Conservation (phyloP, 2,797 vertebrate genomes). For the Ptychadena robeensis region DNA sequence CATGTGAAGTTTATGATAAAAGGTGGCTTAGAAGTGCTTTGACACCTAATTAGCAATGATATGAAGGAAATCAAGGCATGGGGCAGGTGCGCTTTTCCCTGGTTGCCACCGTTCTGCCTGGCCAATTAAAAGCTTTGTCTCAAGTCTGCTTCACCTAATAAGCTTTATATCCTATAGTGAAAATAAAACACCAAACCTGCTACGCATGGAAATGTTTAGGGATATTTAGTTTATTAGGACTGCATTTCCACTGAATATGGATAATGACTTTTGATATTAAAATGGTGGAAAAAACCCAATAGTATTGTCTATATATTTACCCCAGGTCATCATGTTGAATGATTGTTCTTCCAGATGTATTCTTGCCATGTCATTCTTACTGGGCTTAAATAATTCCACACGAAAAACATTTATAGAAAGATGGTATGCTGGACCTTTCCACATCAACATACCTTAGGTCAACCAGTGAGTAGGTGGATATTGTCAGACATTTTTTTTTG, state of each 20-base stretch:
- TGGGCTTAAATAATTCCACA: no score
- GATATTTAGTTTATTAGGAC: neutral
- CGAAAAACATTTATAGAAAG: no score
- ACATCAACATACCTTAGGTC: no score
- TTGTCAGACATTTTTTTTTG: no score
- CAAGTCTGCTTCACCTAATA: neutral
- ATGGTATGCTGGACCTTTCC: no score
- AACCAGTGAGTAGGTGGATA: no score
- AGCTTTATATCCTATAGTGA: no score
- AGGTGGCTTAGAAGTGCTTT: neutral
- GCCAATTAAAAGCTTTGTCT: neutral
- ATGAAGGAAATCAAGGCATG: constrained; percentile 5
- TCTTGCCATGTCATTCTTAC: no score
- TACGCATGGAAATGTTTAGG: neutral
- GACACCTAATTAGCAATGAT: constrained; percentile 21
- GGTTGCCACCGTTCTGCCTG: neutral
- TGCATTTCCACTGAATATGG: neutral
- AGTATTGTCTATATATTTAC: no score
- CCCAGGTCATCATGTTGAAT: no score
- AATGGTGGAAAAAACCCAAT: no score
- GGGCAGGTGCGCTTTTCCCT: neutral
- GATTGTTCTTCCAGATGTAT: no score
- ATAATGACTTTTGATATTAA: neutral
- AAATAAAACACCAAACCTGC: neutral
- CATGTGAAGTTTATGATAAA: constrained; percentile 15